Base-by-base conservation (phyloP, 1,140 invertebrate genomes). In the Sycobia sp. region DNA sequence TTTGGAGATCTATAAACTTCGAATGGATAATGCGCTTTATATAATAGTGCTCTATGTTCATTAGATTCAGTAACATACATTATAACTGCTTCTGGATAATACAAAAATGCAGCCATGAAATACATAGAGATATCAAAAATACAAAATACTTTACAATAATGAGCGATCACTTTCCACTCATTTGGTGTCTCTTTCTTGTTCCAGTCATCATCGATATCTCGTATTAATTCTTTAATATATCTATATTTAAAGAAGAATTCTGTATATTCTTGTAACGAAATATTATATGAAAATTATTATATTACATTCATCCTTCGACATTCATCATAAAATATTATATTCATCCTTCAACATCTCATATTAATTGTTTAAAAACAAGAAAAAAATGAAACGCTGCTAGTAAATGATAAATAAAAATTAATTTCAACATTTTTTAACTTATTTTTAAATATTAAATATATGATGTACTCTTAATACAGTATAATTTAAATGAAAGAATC, bases 1-100 rank as follows among this genome's bases (percentile, higher is more conserved):
- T 8, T 16, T 2, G 55, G 55, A 14, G 43, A 23, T 3, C 10
- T 3, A 2, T 36, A 20, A 20, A 36, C 36, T 25, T 47, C 43
- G 11, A 58, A 58, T 10, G 55, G 55, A 58, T 58, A 58, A 47
- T 58, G 20, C 2, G 55, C 36, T 47, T 25, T 27, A 25, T 47
- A 58, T 16, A 58, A 11, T 41, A 58, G 23, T 14, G 13, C 3
- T 38, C 55, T 58, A 16, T n/a, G 11, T 8, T 47, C 32, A 1
- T n/a, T 5, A 8, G 27, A 29, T 16, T 47, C 25, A 16, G 5
- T 23, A 1, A 58, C 11, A 14, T 58, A 58, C 3, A 18, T 9
- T 5, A 20, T 14, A 36, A 58, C 5, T 13, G 47, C 3, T 10
- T 47, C 43, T 36, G 55, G 55, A 47, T 47, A 58, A 43, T 58